Base-by-base conservation (phyloP, 2,113 vertebrate species). In the Halichoerus grypus region DNA sequence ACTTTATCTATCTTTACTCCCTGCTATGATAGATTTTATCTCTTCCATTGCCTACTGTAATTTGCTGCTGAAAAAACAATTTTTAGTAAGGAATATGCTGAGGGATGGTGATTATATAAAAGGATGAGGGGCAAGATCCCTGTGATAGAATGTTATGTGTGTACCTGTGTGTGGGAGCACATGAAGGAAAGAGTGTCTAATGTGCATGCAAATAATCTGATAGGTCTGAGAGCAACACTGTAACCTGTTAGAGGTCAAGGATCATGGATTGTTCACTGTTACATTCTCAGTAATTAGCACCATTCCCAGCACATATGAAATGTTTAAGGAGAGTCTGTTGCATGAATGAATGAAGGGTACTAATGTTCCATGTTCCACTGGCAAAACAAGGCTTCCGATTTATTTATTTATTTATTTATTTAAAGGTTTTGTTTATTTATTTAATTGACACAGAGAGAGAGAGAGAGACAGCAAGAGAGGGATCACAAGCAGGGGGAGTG, bases 1-100 rank as follows among this genome's bases (percentile, higher is more conserved):
- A 92, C 85, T 98, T 96, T 95, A 92, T 86, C 89, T 98, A 85
- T 92, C 24, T 91, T 83, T 88, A 51, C 4, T 61, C 15, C 33
- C 65, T 28, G 5, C 53, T 49, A 16, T 51, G 69, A 95, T 10
- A 93, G 59, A 72, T 57, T 82, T 97, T 76, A 46, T 39, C 65
- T 59, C 24, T 87, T 90, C 39, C 0, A 49, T 86, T 91, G 53
- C 26, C 14, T 69, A 77, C 77, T 67, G 12, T 24, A 69, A 88
- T 93, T 79, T 83, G 39, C 55, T 93, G 49, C 36, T 84, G 42
- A 49, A 80, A 82, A 80, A 36, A 89, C 36, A 55, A 92, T 39
- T 61, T 2, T 51, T 67, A 83, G 24, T 76, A 46, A 95, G 24
- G 65, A 59, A 92, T 21, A 72, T 46, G 36, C 21, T 63, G 21